These are phyloP conservation scores for Thamnaconus septentrionalis DNA, from an alignment of 2,113 vertebrate genomes.

Conservation along the genomic window DNA sequence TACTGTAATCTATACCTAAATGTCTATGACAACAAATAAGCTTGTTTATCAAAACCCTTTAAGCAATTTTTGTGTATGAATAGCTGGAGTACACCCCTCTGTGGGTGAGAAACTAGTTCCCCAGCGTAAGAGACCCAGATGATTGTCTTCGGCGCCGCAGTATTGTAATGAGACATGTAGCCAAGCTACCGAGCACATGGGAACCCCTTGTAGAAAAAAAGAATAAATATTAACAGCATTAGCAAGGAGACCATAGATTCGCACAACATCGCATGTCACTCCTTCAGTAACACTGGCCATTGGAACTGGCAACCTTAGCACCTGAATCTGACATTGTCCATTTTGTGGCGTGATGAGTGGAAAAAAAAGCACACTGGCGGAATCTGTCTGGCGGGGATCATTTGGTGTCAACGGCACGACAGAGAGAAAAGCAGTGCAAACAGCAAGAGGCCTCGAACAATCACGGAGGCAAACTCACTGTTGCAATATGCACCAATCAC, in stretches of 20 bases:
- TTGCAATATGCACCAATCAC: constrained; percentile 29
- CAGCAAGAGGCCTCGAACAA: constrained; percentile 13
- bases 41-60: constrained; percentile 83
- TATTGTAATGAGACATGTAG: constrained; percentile 79
- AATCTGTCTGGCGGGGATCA: constrained; percentile 19
- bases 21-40: constrained; percentile 71
- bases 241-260: constrained; percentile 22
- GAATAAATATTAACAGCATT: constrained; percentile 31
- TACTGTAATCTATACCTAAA: constrained; percentile 78
- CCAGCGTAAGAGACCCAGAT: constrained; percentile 79
- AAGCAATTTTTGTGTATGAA: constrained; percentile 75
- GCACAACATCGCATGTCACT: constrained; percentile 5
- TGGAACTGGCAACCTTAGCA: too few relatives aligned
- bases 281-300: too few relatives aligned
- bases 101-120: constrained; percentile 78
- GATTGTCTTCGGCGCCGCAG: constrained; percentile 92
- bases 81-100: constrained; percentile 81
- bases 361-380: neutral
- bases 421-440: constrained; percentile 28
- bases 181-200: constrained; percentile 84
- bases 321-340: neutral
- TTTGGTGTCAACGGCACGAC: constrained; percentile 43
- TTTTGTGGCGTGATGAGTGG: constrained; percentile 15
- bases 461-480: constrained; percentile 19
- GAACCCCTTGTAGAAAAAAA: constrained; percentile 68